These are phyloP conservation scores for Nemoura dubitans DNA, from an alignment of 2,888 invertebrate genomes.

Conservation along the genomic window DNA sequence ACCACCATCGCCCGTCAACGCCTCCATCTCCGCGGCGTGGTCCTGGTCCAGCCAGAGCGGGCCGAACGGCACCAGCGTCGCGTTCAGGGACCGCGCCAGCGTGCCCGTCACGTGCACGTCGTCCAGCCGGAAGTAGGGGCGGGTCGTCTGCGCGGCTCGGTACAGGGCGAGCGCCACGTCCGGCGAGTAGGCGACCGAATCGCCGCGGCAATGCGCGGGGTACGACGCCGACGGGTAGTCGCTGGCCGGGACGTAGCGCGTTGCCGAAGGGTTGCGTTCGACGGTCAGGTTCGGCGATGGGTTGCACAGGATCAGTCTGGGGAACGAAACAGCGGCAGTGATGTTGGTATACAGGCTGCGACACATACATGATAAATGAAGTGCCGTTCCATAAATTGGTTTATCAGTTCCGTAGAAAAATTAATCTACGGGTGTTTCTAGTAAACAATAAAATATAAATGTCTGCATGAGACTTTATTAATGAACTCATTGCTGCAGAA, in stretches of 20 bases:
- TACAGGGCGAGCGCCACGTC: constrained; percentile 70
- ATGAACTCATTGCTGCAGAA: too few species aligned
- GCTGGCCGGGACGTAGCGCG: constrained; percentile 74
- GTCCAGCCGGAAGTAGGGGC: constrained; percentile 86
- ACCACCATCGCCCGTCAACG: too few species aligned
- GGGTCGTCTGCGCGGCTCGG: constrained; percentile 66
- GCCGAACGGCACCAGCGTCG: constrained; percentile 66
- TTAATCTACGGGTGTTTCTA: too few species aligned
- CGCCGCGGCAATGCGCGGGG: constrained; percentile 81
- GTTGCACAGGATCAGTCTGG: constrained; percentile 70
- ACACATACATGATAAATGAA: too few species aligned
- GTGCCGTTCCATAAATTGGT: too few species aligned
- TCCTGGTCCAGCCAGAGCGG: constrained; percentile 59
- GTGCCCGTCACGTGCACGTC: constrained; percentile 82
- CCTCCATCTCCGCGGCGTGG: constrained; percentile 52
- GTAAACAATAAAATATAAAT: too few species aligned
- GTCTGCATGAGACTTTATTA: too few species aligned
- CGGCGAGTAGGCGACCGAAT: constrained; percentile 73
- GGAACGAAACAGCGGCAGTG: not conserved
- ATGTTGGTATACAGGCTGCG: too few species aligned
- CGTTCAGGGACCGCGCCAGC: constrained; percentile 65
- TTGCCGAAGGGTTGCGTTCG: constrained; percentile 70
- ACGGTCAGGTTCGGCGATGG: constrained; percentile 63
- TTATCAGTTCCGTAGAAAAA: too few species aligned
- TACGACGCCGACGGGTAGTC: constrained; percentile 73